Evolutionary conservation across 2,797 vertebrate species (phyloP), one percentile per base, ranked within the genome.

Genomic region (Rallus crepitans): DNA sequence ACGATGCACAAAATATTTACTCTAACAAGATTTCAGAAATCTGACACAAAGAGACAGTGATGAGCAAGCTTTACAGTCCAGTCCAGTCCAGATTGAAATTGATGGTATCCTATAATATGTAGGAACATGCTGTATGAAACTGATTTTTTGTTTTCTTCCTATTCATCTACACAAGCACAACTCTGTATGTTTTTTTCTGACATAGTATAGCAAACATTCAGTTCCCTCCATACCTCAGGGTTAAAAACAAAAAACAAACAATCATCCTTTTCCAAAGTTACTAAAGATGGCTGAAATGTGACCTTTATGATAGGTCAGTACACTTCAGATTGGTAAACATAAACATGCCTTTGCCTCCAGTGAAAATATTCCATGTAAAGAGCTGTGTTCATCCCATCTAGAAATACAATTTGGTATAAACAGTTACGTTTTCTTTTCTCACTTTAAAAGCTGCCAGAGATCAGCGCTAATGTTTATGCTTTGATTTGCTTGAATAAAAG

Each of bases 351-450:
- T 68, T 82, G 56, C 48, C 66, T 80, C 25, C 61, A 82, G 80
- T 72, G 33, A 82, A 61, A 20, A 35, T 21, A 80, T n/a, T 87
- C n/a, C 37, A 68, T 64, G 83, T 82, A 35, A 89, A 86, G 30
- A 77, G 28, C 31, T 57, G 14, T 45, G 21, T n/a, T 88, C 80
- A 79, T 50, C 8, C 39, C 37, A 56, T 42, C 63, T 53, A 91
- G 47, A 90, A 83, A 93, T 20, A 63, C 15, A 84, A 50, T 72
- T 63, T 57, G 28, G 31, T 48, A 23, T 56, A 84, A 64, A 53
- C 39, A 79, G 57, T 72, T 72, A 80, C 45, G 76, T 76, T 90
- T 72, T 69, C 82, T 91, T 92, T 75, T 69, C 77, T 82, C 73
- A 47, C 60, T 82, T 92, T 40, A 47, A 90, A 93, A 90, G 85